Evolutionary conservation across 1,140 invertebrate species (phyloP).

Genomic region (Latrodectus geometricus): DNA sequence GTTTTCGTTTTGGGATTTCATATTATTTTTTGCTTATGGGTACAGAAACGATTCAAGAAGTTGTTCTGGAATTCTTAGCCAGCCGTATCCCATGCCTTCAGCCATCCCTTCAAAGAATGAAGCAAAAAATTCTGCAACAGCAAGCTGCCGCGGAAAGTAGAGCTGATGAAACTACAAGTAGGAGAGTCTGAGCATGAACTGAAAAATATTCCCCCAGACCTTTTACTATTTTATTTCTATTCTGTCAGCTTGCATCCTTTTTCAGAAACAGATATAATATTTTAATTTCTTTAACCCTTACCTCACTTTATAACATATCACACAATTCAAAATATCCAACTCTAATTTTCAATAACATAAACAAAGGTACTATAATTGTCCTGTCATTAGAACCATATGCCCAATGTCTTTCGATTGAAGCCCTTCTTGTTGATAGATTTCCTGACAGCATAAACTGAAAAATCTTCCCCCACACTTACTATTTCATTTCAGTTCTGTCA

Average conservation of each 20-base stretch:
- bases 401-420: too few species aligned
- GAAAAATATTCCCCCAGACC: too few species aligned
- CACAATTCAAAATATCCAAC: too few species aligned
- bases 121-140: slow-evolving; percentile 37
- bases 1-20: background rate
- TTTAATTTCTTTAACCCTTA: too few species aligned
- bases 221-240: background rate
- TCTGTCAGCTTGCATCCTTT: background rate
- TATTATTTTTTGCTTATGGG: background rate
- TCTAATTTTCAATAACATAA: too few species aligned
- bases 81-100: slow-evolving; percentile 41
- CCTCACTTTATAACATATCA: too few species aligned
- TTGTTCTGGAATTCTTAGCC: slow-evolving; percentile 54
- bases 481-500: background rate
- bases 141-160: slow-evolving; percentile 28
- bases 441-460: slow-evolving; percentile 3
- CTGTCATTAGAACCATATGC: too few species aligned
- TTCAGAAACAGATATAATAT: background rate
- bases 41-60: slow-evolving; percentile 44
- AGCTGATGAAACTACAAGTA: slow-evolving; percentile 54
- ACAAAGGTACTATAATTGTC: too few species aligned
- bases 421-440: too few species aligned
- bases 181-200: slow-evolving; percentile 6
- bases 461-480: too few species aligned
- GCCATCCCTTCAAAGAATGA: slow-evolving; percentile 45